Evolutionary conservation across 2,888 invertebrate genomes (phyloP), one percentile per base, ranked within the genome.

Genomic region (Zaprionus lineosus): DNA sequence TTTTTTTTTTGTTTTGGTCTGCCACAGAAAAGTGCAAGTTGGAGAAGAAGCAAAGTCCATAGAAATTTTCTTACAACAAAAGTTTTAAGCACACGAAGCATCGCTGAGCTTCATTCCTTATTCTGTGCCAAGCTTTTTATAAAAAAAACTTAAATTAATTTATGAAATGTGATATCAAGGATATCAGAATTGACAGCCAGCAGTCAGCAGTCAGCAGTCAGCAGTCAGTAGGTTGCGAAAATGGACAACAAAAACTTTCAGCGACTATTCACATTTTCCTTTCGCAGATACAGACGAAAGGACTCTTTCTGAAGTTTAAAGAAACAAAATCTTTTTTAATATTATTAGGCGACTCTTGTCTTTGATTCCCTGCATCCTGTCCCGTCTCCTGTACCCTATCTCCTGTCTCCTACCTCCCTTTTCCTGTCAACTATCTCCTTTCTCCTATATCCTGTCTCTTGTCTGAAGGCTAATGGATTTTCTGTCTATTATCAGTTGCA

Each of bases 401-500:
- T n/a, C n/a, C n/a, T n/a, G n/a, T n/a, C n/a, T n/a, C n/a, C n/a
- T n/a, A n/a, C n/a, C n/a, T n/a, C n/a, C n/a, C n/a, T n/a, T n/a
- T n/a, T n/a, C n/a, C n/a, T n/a, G n/a, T n/a, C n/a, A n/a, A n/a
- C n/a, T n/a, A n/a, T n/a, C n/a, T n/a, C n/a, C n/a, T n/a, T n/a
- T n/a, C n/a, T n/a, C n/a, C n/a, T n/a, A n/a, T n/a, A n/a, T n/a
- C n/a, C n/a, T n/a, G n/a, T n/a, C n/a, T n/a, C n/a, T n/a, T n/a
- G n/a, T n/a, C n/a, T n/a, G n/a, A n/a, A n/a, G n/a, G n/a, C n/a
- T n/a, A n/a, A n/a, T n/a, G n/a, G n/a, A n/a, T n/a, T n/a, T n/a
- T n/a, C n/a, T n/a, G n/a, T n/a, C 21, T 56, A 9, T 36, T n/a
- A 61, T 2, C 53, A 90, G 96, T 64, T 95, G 95, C 86, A 90